Percentiles rank a stretch among this genome's conserved stretches.
Evolutionary conservation across 2,797 vertebrate genomes (phyloP).

Genomic region (Cynodonichthys magdalenae): DNA sequence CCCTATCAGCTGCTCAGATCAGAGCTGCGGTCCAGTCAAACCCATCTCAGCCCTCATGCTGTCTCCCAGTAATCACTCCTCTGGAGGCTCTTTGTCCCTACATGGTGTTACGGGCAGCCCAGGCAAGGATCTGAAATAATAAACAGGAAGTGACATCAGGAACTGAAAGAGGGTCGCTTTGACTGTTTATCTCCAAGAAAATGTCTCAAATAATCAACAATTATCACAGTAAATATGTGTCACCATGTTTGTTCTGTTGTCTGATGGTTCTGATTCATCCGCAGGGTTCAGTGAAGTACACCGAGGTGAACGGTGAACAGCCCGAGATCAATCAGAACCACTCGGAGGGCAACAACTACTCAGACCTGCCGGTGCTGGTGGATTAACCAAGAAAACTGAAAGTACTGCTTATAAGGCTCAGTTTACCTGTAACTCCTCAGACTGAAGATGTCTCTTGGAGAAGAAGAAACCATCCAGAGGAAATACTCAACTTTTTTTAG

Average conservation of each 20-base stretch:
- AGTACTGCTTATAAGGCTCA: neutral
- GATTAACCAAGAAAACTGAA: constrained; percentile 41
- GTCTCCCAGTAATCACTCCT: constrained; percentile 44
- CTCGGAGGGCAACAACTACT: constrained; percentile 42
- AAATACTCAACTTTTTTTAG: no score
- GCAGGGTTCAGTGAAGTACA: constrained; percentile 76
- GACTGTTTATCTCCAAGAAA: constrained; percentile 10
- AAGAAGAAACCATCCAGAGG: no score
- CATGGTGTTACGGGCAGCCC: constrained; percentile 36
- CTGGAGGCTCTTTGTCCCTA: constrained; percentile 36
- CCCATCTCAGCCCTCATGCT: constrained; percentile 50
- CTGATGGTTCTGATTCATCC: constrained; percentile 33
- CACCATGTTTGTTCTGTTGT: constrained; percentile 5
- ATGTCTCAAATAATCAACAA: neutral
- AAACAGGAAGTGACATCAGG: constrained; percentile 53
- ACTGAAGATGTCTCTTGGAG: no score
- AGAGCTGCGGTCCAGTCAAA: constrained; percentile 31
- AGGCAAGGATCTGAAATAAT: constrained; percentile 34
- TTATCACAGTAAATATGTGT: neutral
- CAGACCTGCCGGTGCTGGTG: constrained; percentile 64
- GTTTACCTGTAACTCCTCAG: no score
- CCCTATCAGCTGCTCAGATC: constrained; percentile 74
- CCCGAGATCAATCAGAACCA: constrained; percentile 25
- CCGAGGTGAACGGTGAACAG: constrained; percentile 67
- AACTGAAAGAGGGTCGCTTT: constrained; percentile 15